These are phyloP conservation scores for Kryptopterus vitreolus DNA, from an alignment of 2,797 vertebrate genomes.

Conservation along the genomic window DNA sequence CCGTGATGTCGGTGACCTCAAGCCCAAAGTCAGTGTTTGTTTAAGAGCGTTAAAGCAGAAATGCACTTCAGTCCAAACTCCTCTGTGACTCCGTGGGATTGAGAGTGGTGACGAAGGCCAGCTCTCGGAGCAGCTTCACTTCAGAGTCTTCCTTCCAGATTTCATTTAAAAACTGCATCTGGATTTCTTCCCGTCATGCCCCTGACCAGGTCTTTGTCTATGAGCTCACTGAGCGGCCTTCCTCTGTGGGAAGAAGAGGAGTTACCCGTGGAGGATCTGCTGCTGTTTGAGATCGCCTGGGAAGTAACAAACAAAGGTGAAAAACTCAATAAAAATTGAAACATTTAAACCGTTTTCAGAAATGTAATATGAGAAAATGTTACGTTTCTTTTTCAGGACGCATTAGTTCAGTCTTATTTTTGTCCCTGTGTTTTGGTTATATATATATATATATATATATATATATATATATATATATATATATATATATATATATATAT, in stretches of 20 bases:
- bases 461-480: too few species aligned
- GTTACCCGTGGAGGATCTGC: constrained; percentile 83
- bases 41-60: constrained; percentile 7
- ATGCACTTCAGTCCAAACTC: constrained; percentile 11
- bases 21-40: constrained; percentile 31
- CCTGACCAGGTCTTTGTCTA: constrained; percentile 84
- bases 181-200: constrained; percentile 74
- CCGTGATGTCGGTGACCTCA: constrained; percentile 53
- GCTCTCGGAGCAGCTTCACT: not conserved
- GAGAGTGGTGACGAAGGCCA: not conserved
- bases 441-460: too few species aligned
- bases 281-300: constrained; percentile 95
- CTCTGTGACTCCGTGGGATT: not conserved
- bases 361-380: not conserved
- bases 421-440: not conserved
- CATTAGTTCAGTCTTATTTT: not conserved
- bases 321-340: constrained; percentile 42
- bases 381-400: not conserved
- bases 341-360: not conserved
- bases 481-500: too few species aligned
- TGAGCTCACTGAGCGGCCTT: constrained; percentile 87
- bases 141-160: not conserved
- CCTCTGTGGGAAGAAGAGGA: constrained; percentile 85
- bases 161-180: not conserved
- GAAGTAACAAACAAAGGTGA: constrained; percentile 97